Evolutionary conservation across 1,140 invertebrate genomes (phyloP), one percentile per base, ranked within the genome.

Genomic region (Olivierus martensii): DNA sequence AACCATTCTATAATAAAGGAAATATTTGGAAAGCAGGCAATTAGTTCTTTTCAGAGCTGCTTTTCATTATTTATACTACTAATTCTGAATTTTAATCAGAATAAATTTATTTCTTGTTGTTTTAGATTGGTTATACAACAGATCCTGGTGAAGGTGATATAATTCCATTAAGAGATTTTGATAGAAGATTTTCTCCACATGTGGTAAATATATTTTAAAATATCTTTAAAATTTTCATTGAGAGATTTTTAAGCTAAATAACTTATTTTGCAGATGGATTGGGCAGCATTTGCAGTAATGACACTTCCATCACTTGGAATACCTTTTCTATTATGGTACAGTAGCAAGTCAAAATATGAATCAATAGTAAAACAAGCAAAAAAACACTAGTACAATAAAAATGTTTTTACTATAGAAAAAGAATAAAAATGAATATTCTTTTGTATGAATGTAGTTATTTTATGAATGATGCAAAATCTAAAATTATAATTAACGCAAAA

Each of bases 181-280:
- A 98, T 69, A 88, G 93, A 67, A 89, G 91, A 67, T 99, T 98
- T 74, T 97, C 92, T 49, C 92, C 91, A 35, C 94, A 96, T 74
- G 82, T 91, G 65, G 84, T 83, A 75, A 77, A 73, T 72, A 41
- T 44, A 47, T 21, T 55, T 47, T 14, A n/a, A 2, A 42, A 14
- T 7, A 14, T 52, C 45, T 57, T 18, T 45, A 22, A 19, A 12
- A 36, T 38, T 41, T n/a, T 14, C 12, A 6, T 12, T 41, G 18
- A 39, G 28, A 57, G 4, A 15, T 39, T 43, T 38, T 28, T 37
- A 42, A 45, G 22, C 35, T 50, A 53, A 11, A 11, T 50, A 51
- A 52, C 60, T 63, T 60, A 49, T 61, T 50, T 75, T 75, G 51
- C 65, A 84, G 81, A 64, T 93, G 50, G 92, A 98, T 68, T 99